Conservation (phyloP, 2,113 vertebrate genomes). For the Alexandromys fortis region DNA sequence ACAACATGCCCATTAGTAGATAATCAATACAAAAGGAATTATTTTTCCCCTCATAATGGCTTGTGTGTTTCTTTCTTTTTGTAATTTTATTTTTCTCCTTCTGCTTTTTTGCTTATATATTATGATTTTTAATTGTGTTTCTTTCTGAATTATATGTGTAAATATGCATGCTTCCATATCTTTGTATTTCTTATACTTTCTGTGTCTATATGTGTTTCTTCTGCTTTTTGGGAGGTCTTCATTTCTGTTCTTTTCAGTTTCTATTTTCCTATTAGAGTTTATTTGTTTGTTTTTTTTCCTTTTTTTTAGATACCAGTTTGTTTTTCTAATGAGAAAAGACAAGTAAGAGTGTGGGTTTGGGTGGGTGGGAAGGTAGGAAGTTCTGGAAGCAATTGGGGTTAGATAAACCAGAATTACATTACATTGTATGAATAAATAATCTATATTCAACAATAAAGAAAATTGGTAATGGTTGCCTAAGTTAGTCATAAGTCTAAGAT, state of each 20-base stretch:
- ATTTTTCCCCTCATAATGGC: neutral
- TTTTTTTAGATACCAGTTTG: neutral
- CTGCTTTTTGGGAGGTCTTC: rapidly evolving
- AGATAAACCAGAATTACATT: neutral
- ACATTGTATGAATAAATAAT: neutral
- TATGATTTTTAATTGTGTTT: neutral
- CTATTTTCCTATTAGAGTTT: neutral
- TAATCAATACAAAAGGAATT: neutral
- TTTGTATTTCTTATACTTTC: neutral
- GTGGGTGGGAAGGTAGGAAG: neutral
- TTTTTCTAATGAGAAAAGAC: neutral
- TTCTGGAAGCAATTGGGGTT: neutral
- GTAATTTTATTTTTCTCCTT: neutral
- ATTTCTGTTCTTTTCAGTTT: neutral
- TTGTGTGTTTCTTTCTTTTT: neutral
- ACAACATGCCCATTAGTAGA: neutral
- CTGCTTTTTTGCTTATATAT: neutral
- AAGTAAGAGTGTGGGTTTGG: neutral
- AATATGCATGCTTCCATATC: neutral
- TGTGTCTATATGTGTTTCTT: neutral
- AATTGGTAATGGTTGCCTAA: neutral
- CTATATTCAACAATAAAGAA: neutral
- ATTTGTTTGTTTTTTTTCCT: neutral
- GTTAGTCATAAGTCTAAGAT: neutral
- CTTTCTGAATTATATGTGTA: neutral